phyloP scores from a whole-genome alignment of 2,888 invertebrate genomes.

The Pristionchus mayeri region DNA sequence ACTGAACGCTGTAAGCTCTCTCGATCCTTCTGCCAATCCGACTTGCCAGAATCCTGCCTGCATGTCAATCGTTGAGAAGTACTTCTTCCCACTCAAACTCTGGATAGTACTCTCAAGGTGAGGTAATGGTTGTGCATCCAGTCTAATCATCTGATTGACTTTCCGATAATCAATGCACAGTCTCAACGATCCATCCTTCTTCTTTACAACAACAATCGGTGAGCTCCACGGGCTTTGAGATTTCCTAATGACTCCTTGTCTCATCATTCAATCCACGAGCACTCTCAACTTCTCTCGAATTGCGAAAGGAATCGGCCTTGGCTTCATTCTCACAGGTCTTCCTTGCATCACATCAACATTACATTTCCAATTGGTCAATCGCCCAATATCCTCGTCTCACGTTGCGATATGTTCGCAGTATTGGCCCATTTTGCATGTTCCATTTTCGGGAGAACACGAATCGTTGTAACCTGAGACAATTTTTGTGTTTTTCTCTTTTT shows the following conservation, averaged over 20 bases:
- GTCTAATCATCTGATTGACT: conserved; percentile 56
- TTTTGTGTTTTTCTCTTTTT: no score
- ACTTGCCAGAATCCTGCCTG: conserved; percentile 66
- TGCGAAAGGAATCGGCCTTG: conserved; percentile 50
- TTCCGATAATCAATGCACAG: conserved; percentile 63
- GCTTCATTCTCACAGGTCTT: neutral
- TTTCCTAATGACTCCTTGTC: conserved; percentile 46
- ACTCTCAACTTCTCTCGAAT: conserved; percentile 22
- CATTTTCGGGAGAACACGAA: no score
- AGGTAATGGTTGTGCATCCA: conserved; percentile 63
- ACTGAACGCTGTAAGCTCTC: conserved; percentile 64
- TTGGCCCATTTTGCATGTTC: no score
- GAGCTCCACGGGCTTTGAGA: conserved; percentile 48
- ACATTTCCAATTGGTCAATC: no score
- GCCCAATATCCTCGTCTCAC: no score
- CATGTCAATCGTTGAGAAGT: conserved; percentile 60
- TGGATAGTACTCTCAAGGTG: conserved; percentile 57
- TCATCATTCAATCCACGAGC: conserved; percentile 49
- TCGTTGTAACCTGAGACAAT: no score
- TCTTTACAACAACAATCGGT: conserved; percentile 56
- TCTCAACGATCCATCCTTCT: conserved; percentile 59
- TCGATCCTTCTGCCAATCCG: conserved; percentile 53
- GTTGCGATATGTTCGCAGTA: no score
- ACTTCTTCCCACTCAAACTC: conserved; percentile 49
- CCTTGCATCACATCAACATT: no score